Evolutionary conservation across 2,797 vertebrate species (phyloP), one percentile per base, ranked within the genome.

Genomic region (Orientallactaga sibirica): DNA sequence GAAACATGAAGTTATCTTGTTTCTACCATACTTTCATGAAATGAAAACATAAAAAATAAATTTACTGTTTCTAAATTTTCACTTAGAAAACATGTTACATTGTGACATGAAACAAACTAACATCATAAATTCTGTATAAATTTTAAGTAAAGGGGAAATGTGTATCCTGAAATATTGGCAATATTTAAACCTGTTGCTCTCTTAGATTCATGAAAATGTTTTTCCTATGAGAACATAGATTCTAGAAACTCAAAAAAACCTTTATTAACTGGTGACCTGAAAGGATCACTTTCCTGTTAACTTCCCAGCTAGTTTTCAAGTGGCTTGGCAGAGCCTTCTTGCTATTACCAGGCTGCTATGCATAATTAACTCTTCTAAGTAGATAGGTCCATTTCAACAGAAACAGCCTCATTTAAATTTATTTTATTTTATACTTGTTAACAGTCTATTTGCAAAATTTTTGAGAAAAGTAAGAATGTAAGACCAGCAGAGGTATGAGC

Each of bases 181-280:
- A 73, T 2, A 43, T 67, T 93, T 85, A 61, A 86, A 83, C 52
- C 82, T 62, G 71, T 90, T 71, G 88, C 86, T 71, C 66, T 93
- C 76, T 86, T 86, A 95, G 83, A 93, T 86, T 92, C 93, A 55
- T 64, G 66, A 94, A 96, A 90, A 95, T 96, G 86, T 91, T 94
- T 97, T 96, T 71, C 88, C 79, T 95, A 22, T 77, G 94, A 96
- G 79, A 95, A 90, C 88, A 93, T 96, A 97, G 92, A 76, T 96
- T 93, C 85, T 43, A 93, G 96, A 88, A 95, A 88, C 90, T 91
- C 64, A 62, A 93, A 97, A 43, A 94, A 86, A 94, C 93, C 90
- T 91, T 37, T 95, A 94, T 96, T 90, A 90, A 95, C 12, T 62
- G 20, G 73, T 95, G 92, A 94, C 92, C 91, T 95, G 64, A 93